Evolutionary conservation across 1,140 invertebrate genomes (phyloP), one percentile per base, ranked within the genome.

Genomic region (Cotesia chilonis): DNA sequence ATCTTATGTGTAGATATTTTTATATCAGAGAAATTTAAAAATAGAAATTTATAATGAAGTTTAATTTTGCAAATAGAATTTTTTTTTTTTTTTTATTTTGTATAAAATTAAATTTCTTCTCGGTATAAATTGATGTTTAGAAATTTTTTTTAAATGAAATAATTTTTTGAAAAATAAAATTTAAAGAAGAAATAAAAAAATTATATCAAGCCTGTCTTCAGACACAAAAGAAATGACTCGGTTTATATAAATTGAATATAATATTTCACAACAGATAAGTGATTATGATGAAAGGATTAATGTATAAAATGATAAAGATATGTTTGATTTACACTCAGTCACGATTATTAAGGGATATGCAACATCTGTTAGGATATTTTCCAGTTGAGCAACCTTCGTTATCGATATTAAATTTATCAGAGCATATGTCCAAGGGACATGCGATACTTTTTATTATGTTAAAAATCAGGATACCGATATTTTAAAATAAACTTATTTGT

Each of bases 321-420:
- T 85, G 79, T 85, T 85, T 84, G 78, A 81, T 74, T 65, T 80
- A 78, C 80, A 84, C 83, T 85, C 76, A 35, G 74, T 76, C 68
- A 75, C 76, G 76, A 79, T 85, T 85, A 85, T 82, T 47, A 47
- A 81, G 79, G 74, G 79, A 76, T 83, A 82, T 80, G 77, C 59
- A 65, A 80, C 84, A 85, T 85, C 82, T 86, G 85, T 84, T 81
- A 78, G 82, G 83, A 83, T 83, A 83, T 80, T 77, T 76, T 78
- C 73, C 72, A 77, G 78, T 78, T 75, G 73, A 72, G 20, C 54
- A 73, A 73, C 64, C 65, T 14, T 70, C 10, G 63, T 81, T 81
- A 79, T 80, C 76, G 47, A 65, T 12, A 14, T 37, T 9, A 28
- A 47, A 63, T 65, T 75, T 70, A 72, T 75, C 70, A 37, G 36